These are phyloP conservation scores for Dreissena polymorpha DNA, from an alignment of 1,140 invertebrate species.

Conservation along the genomic window DNA sequence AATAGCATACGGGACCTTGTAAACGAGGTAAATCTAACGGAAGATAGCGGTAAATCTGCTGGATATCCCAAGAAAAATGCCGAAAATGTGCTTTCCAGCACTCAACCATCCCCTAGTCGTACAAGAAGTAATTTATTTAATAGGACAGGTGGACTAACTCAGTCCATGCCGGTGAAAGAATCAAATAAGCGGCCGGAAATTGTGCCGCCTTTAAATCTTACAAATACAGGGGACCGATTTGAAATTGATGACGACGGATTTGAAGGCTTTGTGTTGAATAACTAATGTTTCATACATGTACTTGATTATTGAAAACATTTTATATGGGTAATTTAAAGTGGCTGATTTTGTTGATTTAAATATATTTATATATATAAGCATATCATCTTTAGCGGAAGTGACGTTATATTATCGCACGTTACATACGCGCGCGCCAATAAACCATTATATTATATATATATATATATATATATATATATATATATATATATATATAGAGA, in stretches of 20 bases:
- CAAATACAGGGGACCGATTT: neutral
- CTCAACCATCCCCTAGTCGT: neutral
- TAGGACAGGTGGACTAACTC: neutral
- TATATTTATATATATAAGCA: too few species aligned
- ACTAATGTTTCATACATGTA: neutral
- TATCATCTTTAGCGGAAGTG: too few species aligned
- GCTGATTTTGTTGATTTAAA: too few species aligned
- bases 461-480: too few species aligned
- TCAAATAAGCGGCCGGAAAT: conserved; percentile 31
- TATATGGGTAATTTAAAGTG: too few species aligned
- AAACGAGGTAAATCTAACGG: neutral
- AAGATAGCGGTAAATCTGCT: neutral
- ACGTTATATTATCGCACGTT: too few species aligned
- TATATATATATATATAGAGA: too few species aligned
- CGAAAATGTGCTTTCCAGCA: neutral
- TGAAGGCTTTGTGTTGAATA: conserved; percentile 26
- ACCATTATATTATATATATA: too few species aligned
- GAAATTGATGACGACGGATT: conserved; percentile 28
- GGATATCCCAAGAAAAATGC: neutral
- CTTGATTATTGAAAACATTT: too few species aligned
- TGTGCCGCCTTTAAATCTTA: conserved; percentile 43
- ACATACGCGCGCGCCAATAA: too few species aligned
- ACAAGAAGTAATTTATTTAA: conserved; percentile 30
- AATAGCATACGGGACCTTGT: neutral
- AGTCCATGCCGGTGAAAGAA: neutral